Percentiles rank a stretch among this genome's conserved stretches.
These are phyloP conservation scores for Capromys pilorides DNA, from an alignment of 2,797 vertebrate genomes.

Conservation along the genomic window DNA sequence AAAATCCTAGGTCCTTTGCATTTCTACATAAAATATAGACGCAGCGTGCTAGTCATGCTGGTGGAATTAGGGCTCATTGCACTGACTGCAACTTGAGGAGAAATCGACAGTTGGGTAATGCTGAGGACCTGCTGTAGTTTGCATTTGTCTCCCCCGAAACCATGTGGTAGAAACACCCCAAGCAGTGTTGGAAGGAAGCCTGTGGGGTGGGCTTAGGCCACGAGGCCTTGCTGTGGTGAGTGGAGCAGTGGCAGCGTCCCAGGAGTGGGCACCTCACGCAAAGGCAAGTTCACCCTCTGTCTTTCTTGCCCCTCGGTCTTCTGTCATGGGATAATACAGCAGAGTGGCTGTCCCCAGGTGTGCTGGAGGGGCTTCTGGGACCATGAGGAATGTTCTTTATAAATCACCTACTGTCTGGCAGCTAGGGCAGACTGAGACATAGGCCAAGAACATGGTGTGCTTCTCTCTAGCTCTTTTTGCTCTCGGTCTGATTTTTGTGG, in stretches of 20 bases:
- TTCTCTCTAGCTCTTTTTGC: neutral
- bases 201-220: too few relatives aligned
- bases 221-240: neutral
- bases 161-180: neutral
- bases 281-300: neutral
- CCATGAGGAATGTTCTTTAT: neutral
- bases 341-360: neutral
- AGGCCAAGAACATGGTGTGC: neutral
- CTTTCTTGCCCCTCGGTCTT: neutral
- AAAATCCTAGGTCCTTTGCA: neutral
- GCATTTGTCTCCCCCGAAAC: neutral
- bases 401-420: neutral
- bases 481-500: neutral
- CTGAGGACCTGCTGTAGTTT: neutral
- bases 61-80: neutral
- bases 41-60: neutral
- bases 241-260: neutral
- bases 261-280: neutral
- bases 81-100: neutral
- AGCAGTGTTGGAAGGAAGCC: neutral
- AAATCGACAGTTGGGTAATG: neutral
- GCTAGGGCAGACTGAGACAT: neutral
- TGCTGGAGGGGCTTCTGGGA: neutral
- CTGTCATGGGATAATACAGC: neutral
- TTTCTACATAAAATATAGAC: conserved; percentile 12